Percentiles rank a stretch among this genome's conserved stretches.
phyloP scores from a whole-genome alignment of 2,113 vertebrate genomes.

The Struthidea cinerea region DNA sequence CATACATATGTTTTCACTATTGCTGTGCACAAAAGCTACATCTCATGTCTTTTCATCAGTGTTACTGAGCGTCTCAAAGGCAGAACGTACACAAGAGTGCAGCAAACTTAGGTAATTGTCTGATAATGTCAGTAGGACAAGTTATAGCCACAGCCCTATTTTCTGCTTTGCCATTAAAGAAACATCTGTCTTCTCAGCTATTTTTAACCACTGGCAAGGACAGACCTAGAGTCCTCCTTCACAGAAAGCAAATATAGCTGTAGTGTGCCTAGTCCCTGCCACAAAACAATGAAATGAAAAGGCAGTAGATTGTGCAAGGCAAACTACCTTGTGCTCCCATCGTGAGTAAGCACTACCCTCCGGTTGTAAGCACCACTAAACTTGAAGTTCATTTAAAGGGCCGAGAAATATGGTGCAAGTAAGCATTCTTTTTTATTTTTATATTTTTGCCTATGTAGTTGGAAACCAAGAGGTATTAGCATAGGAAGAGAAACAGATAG shows the following conservation, averaged over 20 bases:
- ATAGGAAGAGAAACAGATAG: neutral
- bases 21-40: neutral
- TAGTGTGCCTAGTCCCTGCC: neutral
- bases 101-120: neutral
- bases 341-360: neutral
- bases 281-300: neutral
- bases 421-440: neutral
- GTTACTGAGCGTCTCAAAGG: neutral
- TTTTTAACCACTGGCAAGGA: neutral
- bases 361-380: neutral
- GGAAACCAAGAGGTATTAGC: neutral
- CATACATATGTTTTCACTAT: fast-evolving
- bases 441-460: neutral
- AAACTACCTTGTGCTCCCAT: neutral
- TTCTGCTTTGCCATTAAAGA: neutral
- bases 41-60: fast-evolving
- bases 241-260: neutral
- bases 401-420: neutral
- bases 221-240: neutral
- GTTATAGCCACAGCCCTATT: neutral
- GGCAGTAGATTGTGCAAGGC: neutral
- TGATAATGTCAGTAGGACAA: neutral
- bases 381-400: neutral
- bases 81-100: neutral
- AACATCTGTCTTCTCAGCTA: neutral